Conservation (phyloP, 2,888 invertebrate genomes). For the Dolomedes plantarius region DNA sequence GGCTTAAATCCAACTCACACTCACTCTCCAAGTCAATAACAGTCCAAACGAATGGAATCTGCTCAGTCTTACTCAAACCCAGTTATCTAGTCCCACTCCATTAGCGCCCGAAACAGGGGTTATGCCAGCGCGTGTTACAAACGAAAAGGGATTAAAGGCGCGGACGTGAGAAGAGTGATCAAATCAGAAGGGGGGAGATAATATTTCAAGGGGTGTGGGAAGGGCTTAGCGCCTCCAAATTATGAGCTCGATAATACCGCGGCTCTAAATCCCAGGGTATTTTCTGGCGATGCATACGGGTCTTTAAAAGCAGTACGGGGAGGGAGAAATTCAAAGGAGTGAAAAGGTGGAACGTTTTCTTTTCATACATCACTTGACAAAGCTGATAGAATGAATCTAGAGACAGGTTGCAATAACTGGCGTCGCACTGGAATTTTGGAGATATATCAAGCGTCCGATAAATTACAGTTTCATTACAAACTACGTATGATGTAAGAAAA, state of each 20-base stretch:
- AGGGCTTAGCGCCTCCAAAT: slow-evolving; percentile 65
- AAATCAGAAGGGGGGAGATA: slow-evolving; percentile 3
- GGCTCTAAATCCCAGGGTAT: slow-evolving; percentile 58
- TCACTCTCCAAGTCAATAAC: not conserved
- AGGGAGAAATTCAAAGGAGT: slow-evolving; percentile 7
- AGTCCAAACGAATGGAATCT: too few relatives aligned
- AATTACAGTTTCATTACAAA: too few relatives aligned
- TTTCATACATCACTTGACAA: slow-evolving; percentile 42
- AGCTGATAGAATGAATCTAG: slow-evolving; percentile 27
- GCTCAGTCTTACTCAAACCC: too few relatives aligned
- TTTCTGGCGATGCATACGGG: slow-evolving; percentile 50
- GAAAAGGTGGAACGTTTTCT: slow-evolving; percentile 22
- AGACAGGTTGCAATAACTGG: slow-evolving; percentile 25
- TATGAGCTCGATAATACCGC: slow-evolving; percentile 70
- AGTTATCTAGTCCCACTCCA: slow-evolving; percentile 31
- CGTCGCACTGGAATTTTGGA: slow-evolving; percentile 17
- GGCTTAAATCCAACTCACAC: not conserved
- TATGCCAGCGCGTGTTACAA: not conserved
- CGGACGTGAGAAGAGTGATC: slow-evolving; percentile 42
- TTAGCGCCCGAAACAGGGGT: slow-evolving; percentile 23
- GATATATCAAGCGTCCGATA: not conserved
- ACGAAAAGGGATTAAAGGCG: slow-evolving; percentile 45
- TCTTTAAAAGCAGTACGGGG: slow-evolving; percentile 8
- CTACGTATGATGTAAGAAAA: too few relatives aligned
- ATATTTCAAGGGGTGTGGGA: slow-evolving; percentile 56